phyloP scores from a whole-genome alignment of 2,797 vertebrate species.

The Betta splendens region DNA sequence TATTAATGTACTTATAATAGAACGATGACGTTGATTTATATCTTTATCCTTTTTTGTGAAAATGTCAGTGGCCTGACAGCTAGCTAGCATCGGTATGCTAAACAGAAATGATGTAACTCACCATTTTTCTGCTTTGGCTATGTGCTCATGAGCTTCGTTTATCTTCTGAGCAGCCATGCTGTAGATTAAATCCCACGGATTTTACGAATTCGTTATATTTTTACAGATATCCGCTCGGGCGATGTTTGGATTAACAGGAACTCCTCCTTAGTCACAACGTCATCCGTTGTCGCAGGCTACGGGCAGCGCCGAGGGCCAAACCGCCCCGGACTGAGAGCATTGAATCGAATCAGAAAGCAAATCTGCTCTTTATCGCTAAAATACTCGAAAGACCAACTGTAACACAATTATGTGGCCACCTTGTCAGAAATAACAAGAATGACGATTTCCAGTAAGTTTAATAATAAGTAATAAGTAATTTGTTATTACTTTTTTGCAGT shows the following conservation, averaged over 20 bases:
- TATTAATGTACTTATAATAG: not conserved
- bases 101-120: conserved; percentile 57
- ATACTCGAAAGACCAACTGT: too few species aligned
- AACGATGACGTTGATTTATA: not conserved
- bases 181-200: not conserved
- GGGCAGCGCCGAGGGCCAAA: conserved; percentile 38
- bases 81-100: conserved; percentile 39
- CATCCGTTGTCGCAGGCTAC: conserved; percentile 70
- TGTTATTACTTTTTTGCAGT: too few species aligned
- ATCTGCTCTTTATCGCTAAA: too few species aligned
- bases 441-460: too few species aligned
- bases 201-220: not conserved
- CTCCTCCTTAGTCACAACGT: conserved; percentile 56
- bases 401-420: too few species aligned
- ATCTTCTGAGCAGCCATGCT: conserved; percentile 97
- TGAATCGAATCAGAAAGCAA: too few species aligned
- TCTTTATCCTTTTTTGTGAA: not conserved
- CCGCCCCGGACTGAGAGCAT: accelerated
- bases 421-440: too few species aligned
- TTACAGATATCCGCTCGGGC: conserved; percentile 15
- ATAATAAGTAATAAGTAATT: too few species aligned
- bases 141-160: conserved; percentile 95
- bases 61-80: conserved; percentile 53
- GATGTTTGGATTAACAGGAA: conserved; percentile 73
- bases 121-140: conserved; percentile 97